Conservation (phyloP, 1,140 invertebrate species). For the Druon quercuslanigerum region DNA sequence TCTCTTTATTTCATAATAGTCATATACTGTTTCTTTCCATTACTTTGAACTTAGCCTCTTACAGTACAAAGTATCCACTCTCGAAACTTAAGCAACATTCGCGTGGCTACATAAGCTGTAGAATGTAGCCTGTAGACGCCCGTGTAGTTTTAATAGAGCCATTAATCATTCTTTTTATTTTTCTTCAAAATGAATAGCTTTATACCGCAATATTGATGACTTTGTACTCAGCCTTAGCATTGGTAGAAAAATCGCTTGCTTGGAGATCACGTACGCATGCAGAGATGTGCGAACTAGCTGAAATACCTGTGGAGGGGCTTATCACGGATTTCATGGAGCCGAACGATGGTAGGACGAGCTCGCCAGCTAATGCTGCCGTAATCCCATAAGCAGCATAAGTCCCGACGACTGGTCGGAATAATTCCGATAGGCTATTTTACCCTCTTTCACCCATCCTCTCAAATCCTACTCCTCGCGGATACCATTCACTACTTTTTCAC, state of each 20-base stretch:
- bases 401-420: constrained; percentile 67
- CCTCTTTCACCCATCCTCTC: constrained; percentile 44
- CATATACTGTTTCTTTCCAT: not conserved
- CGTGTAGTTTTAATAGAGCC: constrained; percentile 18
- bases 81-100: not conserved
- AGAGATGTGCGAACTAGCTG: constrained; percentile 55
- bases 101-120: constrained; percentile 1
- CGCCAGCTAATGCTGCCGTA: constrained; percentile 65
- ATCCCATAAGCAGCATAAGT: constrained; percentile 72
- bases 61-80: not conserved
- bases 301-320: constrained; percentile 57
- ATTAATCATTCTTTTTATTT: constrained; percentile 16
- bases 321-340: constrained; percentile 56
- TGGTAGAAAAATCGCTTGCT: not conserved
- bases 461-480: constrained; percentile 31
- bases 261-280: constrained; percentile 12
- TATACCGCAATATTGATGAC: constrained; percentile 23
- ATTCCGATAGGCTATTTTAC: constrained; percentile 64
- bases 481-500: constrained; percentile 5
- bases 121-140: not conserved
- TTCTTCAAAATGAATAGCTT: constrained; percentile 13
- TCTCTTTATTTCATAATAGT: not conserved
- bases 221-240: constrained; percentile 17
- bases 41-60: not conserved
- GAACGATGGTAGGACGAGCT: constrained; percentile 65